Percentiles rank a stretch among this genome's conserved stretches.
Evolutionary conservation across 2,797 vertebrate species (phyloP).

Genomic region (Pteronotus mesoamericanus): DNA sequence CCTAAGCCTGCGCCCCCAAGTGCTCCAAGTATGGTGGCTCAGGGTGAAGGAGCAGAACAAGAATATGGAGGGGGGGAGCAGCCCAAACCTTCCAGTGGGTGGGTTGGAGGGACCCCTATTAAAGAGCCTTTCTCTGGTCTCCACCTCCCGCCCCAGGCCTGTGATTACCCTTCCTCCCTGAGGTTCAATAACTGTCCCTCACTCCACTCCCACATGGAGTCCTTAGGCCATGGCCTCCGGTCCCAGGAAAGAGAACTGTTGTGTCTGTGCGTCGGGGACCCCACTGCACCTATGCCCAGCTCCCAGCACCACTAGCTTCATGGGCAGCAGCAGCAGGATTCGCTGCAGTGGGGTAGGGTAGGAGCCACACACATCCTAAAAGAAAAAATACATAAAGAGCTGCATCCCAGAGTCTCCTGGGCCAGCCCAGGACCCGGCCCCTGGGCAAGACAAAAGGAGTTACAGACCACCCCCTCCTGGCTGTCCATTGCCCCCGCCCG

Average conservation of each 20-base stretch:
- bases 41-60: background rate
- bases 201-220: background rate
- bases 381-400: background rate
- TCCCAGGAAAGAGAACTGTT: background rate
- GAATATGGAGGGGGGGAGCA: accelerated
- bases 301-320: background rate
- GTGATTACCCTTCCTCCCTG: background rate
- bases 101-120: background rate
- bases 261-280: background rate
- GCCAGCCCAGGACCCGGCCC: background rate
- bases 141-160: background rate
- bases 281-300: background rate
- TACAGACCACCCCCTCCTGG: background rate
- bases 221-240: background rate
- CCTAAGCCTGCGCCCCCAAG: background rate
- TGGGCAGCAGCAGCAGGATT: background rate
- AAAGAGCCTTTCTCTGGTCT: background rate
- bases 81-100: background rate
- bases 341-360: too few relatives aligned
- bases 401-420: background rate
- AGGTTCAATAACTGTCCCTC: background rate
- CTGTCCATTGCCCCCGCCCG: background rate
- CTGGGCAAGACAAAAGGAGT: background rate
- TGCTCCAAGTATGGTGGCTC: background rate
- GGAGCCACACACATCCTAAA: background rate